Evolutionary conservation across 2,888 invertebrate genomes (phyloP), one percentile per base, ranked within the genome.

Genomic region (Amphipoea lucens): DNA sequence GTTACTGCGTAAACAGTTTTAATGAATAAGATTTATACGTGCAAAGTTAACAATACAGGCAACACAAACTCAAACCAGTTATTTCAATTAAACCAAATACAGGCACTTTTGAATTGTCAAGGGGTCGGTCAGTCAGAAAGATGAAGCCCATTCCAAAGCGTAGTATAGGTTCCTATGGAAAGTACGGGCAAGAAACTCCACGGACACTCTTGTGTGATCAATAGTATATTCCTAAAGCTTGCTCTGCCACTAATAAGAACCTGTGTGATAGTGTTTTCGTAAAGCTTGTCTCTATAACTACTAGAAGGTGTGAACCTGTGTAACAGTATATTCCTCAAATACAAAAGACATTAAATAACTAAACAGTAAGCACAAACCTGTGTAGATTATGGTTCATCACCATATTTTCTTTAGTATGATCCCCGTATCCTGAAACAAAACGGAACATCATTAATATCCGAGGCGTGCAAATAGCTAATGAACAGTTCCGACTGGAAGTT

Each of bases 341-440:
- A 54, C 3, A 3, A 29, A 63, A 63, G 12, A 51, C 45, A 7
- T 7, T 36, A 36, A 36, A 36, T 20, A 11, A 42, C 29, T 2
- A 23, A 42, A 2, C 23, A 36, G 36, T 36, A 36, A 36, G 36
- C 2, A 94, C 94, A 78, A 85, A 97, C 97, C 97, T 97, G 92
- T 97, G 96, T 86, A 97, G 87, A 87, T 97, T 97, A 90, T 96
- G 96, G 92, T 93, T 97, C 95, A 96, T 95, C 92, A 97, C 96
- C 97, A 97, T 96, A 90, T 95, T 97, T 87, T 97, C 96, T 94
- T 97, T 97, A 93, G 93, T 92, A 83, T 95, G 95, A 80, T 93
- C 93, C 86, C 92, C 93, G 92, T 94, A 96, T 90, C 96, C 97
- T 97, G 97, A 60, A 97, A 96, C 92, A 94, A 95, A 84, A 67